These are phyloP conservation scores for Pygoscelis antarcticus DNA, from an alignment of 2,113 vertebrate species.

Conservation along the genomic window DNA sequence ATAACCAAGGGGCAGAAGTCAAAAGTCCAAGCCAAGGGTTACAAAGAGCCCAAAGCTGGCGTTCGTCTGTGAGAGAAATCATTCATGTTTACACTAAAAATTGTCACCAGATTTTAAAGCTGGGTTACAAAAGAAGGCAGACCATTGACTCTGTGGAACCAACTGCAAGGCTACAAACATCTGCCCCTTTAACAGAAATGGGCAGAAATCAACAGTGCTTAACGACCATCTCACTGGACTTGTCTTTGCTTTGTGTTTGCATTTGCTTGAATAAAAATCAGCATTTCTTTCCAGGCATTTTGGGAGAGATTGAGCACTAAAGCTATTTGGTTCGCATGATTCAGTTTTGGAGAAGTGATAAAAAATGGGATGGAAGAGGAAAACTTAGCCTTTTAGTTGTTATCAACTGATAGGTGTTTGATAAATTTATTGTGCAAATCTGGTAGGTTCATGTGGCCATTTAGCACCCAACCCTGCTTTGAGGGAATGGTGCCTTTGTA, in stretches of 20 bases:
- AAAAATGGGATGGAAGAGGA: background rate
- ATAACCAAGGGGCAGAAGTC: background rate
- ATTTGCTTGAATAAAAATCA: background rate
- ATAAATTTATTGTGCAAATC: background rate
- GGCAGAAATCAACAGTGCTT: background rate
- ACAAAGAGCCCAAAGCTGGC: background rate
- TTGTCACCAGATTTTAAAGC: background rate
- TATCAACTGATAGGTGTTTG: background rate
- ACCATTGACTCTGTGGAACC: background rate
- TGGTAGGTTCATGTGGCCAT: background rate
- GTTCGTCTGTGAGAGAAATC: background rate
- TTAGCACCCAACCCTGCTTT: background rate
- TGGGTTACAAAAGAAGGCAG: background rate
- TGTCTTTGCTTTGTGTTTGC: background rate
- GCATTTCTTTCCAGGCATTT: background rate
- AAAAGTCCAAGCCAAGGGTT: background rate
- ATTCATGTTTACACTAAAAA: background rate
- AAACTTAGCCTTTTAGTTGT: background rate
- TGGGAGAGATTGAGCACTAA: background rate
- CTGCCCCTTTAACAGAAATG: background rate
- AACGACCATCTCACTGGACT: background rate
- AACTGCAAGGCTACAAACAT: background rate
- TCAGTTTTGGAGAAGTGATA: background rate
- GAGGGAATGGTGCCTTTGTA: background rate
- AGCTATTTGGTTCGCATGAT: background rate